Evolutionary conservation across 2,797 vertebrate genomes (phyloP), one percentile per base, ranked within the genome.

Genomic region (Halcyon chelicuti): DNA sequence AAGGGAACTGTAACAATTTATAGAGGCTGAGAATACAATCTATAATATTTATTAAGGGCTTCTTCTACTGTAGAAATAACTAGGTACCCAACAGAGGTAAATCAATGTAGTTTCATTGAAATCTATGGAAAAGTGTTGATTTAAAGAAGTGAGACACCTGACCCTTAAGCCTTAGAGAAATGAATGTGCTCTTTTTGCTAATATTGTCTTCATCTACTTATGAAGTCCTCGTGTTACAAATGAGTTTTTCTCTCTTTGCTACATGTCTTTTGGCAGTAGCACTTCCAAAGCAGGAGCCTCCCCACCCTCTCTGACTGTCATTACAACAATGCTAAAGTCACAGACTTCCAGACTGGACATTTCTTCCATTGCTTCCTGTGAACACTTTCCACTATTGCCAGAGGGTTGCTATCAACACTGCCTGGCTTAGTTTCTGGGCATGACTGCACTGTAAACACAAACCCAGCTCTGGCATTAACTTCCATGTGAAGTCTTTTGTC

Each of bases 41-140:
- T 2, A 5, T 74, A 89, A 76, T 90, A 52, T 86, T 96, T 94
- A 74, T 71, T 92, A 87, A 91, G 42, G 23, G 11, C 88, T 92
- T 94, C 12, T 81, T 87, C 39, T 61, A 26, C 66, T 70, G 21
- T 40, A 58, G 72, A 86, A 93, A 78, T 70, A 83, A 31, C 35
- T 54, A 83, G 51, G 31, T 37, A 89, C 4, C 42, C 46, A 85
- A 65, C 47, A 89, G 68, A 63, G 35, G 23, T 88, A 93, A 89
- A 86, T 79, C 52, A 39, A 33, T 58, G 25, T 29, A 29, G 13
- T 67, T 86, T 89, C 49, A 72, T 14, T 72, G 42, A 86, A 88
- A 86, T 75, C 29, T 57, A 13, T 54, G 23, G 20, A 78, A 68
- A 61, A 2, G 1, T 54, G 12, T 11, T 76, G 62, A 82, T 86